phyloP scores from a whole-genome alignment of 2,797 vertebrate genomes.

The Sarcophilus harrisii region DNA sequence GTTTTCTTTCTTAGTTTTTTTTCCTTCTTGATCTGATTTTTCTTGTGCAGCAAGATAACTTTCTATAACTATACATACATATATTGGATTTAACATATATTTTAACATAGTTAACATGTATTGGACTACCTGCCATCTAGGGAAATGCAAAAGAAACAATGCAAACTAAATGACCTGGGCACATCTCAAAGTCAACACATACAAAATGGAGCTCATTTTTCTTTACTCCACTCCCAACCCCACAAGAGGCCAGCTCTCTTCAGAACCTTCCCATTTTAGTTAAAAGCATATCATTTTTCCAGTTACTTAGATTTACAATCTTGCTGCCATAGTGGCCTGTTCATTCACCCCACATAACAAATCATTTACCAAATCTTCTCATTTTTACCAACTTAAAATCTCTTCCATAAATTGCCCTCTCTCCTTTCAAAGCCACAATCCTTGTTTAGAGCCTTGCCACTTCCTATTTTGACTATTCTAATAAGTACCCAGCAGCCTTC shows the following conservation, averaged over 20 bases:
- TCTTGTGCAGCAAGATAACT: no score
- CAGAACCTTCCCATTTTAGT: neutral
- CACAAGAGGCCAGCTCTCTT: neutral
- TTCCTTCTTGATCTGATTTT: no score
- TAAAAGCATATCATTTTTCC: neutral
- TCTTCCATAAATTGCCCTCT: neutral
- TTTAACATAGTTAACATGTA: no score
- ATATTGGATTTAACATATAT: no score
- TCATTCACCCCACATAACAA: neutral
- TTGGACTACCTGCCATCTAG: no score
- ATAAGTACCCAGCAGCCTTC: neutral
- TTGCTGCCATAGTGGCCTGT: neutral
- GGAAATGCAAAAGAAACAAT: no score
- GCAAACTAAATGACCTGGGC: neutral
- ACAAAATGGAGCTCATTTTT: neutral
- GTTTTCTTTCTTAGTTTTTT: no score
- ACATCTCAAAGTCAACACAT: neutral
- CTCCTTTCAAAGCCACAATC: neutral
- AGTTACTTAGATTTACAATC: neutral
- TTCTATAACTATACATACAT: no score
- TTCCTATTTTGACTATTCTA: neutral
- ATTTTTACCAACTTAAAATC: neutral
- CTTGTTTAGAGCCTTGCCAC: neutral
- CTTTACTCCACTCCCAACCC: neutral
- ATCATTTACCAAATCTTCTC: neutral